Conservation (phyloP, 1,140 invertebrate species). For the Leptoteleia sp. region DNA sequence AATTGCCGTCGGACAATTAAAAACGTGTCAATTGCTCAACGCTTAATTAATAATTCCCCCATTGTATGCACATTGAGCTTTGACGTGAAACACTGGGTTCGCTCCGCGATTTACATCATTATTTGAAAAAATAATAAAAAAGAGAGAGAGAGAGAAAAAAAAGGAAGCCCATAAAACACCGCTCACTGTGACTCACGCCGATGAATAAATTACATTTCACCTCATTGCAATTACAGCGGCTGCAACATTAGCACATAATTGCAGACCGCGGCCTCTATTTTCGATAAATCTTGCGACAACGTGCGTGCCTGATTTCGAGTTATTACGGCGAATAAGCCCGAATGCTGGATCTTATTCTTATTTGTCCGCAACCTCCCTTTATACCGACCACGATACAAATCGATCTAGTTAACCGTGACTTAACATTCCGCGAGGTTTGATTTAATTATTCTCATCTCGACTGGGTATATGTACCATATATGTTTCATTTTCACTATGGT, state of each 20-base stretch:
- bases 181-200: conserved; percentile 41
- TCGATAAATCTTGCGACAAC: conserved; percentile 24
- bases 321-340: conserved; percentile 14
- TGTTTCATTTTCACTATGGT: too few species aligned
- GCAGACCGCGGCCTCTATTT: conserved; percentile 27
- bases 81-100: conserved; percentile 22
- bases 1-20: conserved; percentile 38
- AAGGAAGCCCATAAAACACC: conserved; percentile 34
- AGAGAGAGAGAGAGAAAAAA: too few species aligned
- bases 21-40: conserved; percentile 41
- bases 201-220: conserved; percentile 50
- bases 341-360: conserved; percentile 6
- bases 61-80: conserved; percentile 41
- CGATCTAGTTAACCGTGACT: conserved; percentile 33
- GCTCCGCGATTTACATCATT: conserved; percentile 33
- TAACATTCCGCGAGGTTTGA: conserved; percentile 44
- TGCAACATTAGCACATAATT: conserved; percentile 40
- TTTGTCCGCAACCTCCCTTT: conserved; percentile 27
- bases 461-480: conserved; percentile 1
- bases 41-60: conserved; percentile 49
- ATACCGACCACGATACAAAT: conserved; percentile 20
- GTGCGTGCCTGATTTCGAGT: conserved; percentile 15
- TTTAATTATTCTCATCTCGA: conserved; percentile 24
- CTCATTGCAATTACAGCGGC: conserved; percentile 25
- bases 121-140: neutral